Evolutionary conservation across 1,140 invertebrate genomes (phyloP), one percentile per base, ranked within the genome.

Genomic region (Zaprionus inermis): DNA sequence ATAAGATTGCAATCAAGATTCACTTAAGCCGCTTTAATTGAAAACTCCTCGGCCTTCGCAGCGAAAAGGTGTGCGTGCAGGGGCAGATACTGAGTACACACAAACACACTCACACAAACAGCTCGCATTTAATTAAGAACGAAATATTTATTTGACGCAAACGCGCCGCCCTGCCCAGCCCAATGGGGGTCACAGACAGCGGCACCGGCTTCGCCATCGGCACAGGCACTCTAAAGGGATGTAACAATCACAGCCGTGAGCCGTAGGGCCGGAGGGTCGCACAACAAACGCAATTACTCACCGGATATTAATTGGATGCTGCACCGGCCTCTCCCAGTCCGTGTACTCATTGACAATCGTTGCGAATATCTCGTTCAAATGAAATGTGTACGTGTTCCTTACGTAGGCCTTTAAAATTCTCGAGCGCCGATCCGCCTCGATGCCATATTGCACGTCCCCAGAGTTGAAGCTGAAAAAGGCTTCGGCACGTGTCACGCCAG

Each of bases 301-400:
- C 95, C 95, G 94, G 49, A 98, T 97, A 93, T 97, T 97, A 76
- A 98, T 96, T 24, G 97, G 97, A 94, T 98, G 97, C 86, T 98
- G 97, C 9, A 97, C 95, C 3, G 98, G 97, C 76, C 96, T 94
- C 88, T 98, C 97, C 98, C 98, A 99, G 92, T 99, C 98, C 3
- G 97, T 99, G 92, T 99, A 99, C 91, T 99, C 98, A 92, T 99
- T 99, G 76, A 99, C 96, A 79, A 97, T 97, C 9, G 96, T 97
- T 2, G 96, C 96, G 38, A 97, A 93, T 78, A 97, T 97, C 92
- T 97, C 96, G 6, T 96, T 95, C 44, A 97, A 93, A 92, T 97
- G 96, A 92, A 95, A 98, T 89, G 96, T 96, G 93, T 98, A 98
- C 9, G 97, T 97, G 92, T 99, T 99, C 46, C 98, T 95, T 24